These are phyloP conservation scores for Mixornis gularis DNA, from an alignment of 2,113 vertebrate species.

Conservation along the genomic window DNA sequence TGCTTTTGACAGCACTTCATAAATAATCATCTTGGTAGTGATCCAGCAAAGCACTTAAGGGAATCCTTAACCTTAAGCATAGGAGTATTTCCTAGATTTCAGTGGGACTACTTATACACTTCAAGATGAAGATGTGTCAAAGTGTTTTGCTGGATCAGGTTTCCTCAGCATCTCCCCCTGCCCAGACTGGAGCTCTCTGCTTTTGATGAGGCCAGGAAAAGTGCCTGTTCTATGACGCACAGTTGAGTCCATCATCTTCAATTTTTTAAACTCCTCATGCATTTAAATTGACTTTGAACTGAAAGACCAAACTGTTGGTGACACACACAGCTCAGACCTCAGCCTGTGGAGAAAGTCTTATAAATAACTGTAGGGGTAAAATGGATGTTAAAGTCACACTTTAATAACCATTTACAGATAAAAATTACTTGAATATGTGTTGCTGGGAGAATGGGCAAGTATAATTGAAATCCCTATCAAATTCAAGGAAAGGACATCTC, in stretches of 20 bases:
- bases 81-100: conserved; percentile 27
- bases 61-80: background rate
- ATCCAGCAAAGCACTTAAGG: conserved; percentile 55
- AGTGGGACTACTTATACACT: background rate
- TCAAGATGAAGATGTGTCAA: accelerated
- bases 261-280: accelerated
- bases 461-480: background rate
- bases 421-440: background rate
- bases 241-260: background rate
- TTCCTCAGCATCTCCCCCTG: background rate
- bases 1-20: background rate
- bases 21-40: background rate
- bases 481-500: background rate
- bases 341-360: background rate
- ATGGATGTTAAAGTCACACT: background rate
- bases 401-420: background rate
- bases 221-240: accelerated
- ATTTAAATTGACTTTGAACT: background rate
- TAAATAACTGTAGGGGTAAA: background rate
- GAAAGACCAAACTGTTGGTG: background rate
- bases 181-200: background rate
- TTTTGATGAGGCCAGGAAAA: background rate
- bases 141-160: background rate
- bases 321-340: background rate
- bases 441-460: background rate